A percentile compares a stretch with the other conserved stretches of the same genome.
Conservation (phyloP, 2,113 vertebrate species). For the Polyodon spathula region DNA sequence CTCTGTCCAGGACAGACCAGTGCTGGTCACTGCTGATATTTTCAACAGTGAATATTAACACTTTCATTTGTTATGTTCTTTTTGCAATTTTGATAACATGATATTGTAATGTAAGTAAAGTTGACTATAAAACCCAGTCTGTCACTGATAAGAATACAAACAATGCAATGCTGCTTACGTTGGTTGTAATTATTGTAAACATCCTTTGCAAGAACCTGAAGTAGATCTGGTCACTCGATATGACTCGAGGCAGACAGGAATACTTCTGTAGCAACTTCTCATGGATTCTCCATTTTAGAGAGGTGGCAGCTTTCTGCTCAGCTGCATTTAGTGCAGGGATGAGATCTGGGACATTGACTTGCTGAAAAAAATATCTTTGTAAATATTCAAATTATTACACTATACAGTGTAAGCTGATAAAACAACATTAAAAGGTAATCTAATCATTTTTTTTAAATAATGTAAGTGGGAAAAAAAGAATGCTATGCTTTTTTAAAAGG, state of each 20-base stretch:
- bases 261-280: slow-evolving; percentile 84
- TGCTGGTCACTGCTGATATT: background rate
- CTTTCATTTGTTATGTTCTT: no score
- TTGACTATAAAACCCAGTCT: no score
- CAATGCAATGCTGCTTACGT: slow-evolving; percentile 53
- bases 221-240: slow-evolving; percentile 87
- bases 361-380: slow-evolving; percentile 43
- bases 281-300: slow-evolving; percentile 84
- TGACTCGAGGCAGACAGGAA: slow-evolving; percentile 74
- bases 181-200: slow-evolving; percentile 81
- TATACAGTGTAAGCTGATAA: no score
- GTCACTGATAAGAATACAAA: background rate
- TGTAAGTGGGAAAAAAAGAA: no score
- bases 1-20: no score
- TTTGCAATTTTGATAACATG: no score
- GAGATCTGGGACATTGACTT: slow-evolving; percentile 69
- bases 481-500: no score
- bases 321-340: slow-evolving; percentile 73
- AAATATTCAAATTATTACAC: no score
- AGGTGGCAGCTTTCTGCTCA: slow-evolving; percentile 78
- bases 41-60: background rate
- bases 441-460: no score
- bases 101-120: no score
- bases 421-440: no score
- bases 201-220: slow-evolving; percentile 83